Evolutionary conservation across 1,140 invertebrate genomes (phyloP).

Genomic region (Conus betulinus): DNA sequence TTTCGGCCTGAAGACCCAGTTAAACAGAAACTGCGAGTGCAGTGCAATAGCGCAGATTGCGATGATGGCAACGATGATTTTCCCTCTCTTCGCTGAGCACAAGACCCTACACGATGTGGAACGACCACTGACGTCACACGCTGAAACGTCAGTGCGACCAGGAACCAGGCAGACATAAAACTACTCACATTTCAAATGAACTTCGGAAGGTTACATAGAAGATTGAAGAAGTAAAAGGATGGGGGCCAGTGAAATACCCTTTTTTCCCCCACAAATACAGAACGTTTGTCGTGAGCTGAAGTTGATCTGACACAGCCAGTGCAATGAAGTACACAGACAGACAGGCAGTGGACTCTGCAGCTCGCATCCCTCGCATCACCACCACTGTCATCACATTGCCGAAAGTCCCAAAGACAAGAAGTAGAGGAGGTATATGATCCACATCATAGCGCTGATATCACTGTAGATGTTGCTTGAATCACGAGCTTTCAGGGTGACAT

Average conservation of each 20-base stretch:
- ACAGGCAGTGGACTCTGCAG: too few relatives aligned
- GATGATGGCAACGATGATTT: background rate
- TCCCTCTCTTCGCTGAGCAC: background rate
- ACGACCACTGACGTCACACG: background rate
- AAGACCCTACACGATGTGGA: background rate
- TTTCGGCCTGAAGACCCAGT: background rate
- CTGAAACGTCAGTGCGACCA: background rate
- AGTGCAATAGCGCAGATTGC: background rate
- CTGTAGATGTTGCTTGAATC: too few relatives aligned
- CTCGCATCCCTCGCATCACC: too few relatives aligned
- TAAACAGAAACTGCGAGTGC: background rate
- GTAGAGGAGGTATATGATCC: background rate
- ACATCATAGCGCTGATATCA: background rate
- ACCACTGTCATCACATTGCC: too few relatives aligned
- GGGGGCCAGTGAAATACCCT: too few relatives aligned
- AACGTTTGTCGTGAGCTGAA: too few relatives aligned
- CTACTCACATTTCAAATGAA: background rate
- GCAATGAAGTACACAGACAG: too few relatives aligned
- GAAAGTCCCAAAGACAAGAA: too few relatives aligned
- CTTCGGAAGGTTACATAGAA: background rate
- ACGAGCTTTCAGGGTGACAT: too few relatives aligned
- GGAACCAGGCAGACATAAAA: too few relatives aligned
- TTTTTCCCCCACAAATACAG: background rate
- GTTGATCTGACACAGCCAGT: too few relatives aligned
- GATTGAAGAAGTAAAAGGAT: background rate